Evolutionary conservation across 2,888 invertebrate genomes (phyloP).

Genomic region (Folsomia candida): DNA sequence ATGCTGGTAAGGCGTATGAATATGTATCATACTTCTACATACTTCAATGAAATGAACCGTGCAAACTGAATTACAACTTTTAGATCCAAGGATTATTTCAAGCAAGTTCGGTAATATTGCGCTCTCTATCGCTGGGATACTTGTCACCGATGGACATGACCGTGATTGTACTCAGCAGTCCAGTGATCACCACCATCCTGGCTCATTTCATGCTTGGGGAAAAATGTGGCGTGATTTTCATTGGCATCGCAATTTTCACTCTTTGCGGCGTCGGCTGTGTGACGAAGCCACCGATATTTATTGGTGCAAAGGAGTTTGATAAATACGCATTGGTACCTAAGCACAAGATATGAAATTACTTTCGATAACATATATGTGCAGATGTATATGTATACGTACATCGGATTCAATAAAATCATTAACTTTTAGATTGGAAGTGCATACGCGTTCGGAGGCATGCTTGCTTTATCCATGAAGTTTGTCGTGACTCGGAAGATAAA

Average conservation of each 20-base stretch:
- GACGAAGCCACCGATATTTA: slow-evolving; percentile 27
- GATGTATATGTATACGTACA: no score
- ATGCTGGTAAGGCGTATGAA: background rate
- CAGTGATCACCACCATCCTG: slow-evolving; percentile 24
- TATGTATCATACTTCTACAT: no score
- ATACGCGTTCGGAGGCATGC: slow-evolving; percentile 12
- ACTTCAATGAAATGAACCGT: no score
- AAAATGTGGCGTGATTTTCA: slow-evolving; percentile 21
- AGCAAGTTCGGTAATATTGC: slow-evolving; percentile 15
- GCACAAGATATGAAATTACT: no score
- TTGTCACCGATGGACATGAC: slow-evolving; percentile 26
- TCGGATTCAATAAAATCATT: no score
- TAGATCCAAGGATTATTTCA: slow-evolving; percentile 24
- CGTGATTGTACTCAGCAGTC: slow-evolving; percentile 28
- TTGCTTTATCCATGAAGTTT: slow-evolving; percentile 12
- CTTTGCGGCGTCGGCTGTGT: slow-evolving; percentile 17
- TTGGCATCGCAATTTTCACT: slow-evolving; percentile 23
- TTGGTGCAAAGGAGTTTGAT: slow-evolving; percentile 22
- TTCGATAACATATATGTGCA: no score
- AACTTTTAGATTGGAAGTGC: slow-evolving; percentile 18
- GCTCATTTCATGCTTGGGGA: slow-evolving; percentile 25
- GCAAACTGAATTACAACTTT: no score
- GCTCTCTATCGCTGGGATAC: slow-evolving; percentile 12
- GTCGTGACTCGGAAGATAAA: slow-evolving; percentile 25
- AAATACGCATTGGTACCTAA: slow-evolving; percentile 16